These are phyloP conservation scores for Cantharis lateralis DNA, from an alignment of 2,888 invertebrate species.

Conservation along the genomic window DNA sequence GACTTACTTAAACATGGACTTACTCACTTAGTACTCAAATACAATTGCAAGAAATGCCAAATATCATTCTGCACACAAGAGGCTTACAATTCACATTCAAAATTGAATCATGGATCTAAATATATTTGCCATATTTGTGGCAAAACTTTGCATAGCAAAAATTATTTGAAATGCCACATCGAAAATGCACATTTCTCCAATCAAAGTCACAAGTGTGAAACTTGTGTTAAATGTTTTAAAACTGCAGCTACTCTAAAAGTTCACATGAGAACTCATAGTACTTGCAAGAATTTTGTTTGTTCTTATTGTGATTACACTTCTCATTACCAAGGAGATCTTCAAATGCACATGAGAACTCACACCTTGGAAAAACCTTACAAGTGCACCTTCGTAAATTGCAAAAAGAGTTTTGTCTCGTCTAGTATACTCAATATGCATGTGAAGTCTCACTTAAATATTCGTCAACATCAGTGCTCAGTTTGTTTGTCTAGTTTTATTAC, in stretches of 20 bases:
- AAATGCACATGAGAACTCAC: background rate
- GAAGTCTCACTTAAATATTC: background rate
- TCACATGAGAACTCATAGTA: background rate
- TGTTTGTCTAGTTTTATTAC: background rate
- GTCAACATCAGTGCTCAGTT: background rate
- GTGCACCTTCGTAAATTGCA: background rate
- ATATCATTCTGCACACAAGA: background rate
- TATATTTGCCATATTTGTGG: too few species aligned
- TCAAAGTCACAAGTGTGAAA: background rate
- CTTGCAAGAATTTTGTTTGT: background rate
- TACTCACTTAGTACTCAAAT: too few species aligned
- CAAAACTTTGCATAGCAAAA: too few species aligned
- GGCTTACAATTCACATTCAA: background rate
- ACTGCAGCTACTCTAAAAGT: background rate
- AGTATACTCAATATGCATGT: background rate
- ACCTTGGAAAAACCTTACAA: background rate
- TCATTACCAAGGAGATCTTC: background rate
- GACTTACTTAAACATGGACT: too few species aligned
- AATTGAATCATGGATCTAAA: background rate
- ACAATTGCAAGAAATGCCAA: background rate
- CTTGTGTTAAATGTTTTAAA: background rate
- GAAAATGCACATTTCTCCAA: background rate
- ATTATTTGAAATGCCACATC: too few species aligned
- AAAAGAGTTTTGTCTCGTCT: background rate
- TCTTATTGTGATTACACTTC: background rate